These are phyloP conservation scores for Holothuria scabra DNA, from an alignment of 53 echinoderm and acorn worm species.

Conservation along the genomic window DNA sequence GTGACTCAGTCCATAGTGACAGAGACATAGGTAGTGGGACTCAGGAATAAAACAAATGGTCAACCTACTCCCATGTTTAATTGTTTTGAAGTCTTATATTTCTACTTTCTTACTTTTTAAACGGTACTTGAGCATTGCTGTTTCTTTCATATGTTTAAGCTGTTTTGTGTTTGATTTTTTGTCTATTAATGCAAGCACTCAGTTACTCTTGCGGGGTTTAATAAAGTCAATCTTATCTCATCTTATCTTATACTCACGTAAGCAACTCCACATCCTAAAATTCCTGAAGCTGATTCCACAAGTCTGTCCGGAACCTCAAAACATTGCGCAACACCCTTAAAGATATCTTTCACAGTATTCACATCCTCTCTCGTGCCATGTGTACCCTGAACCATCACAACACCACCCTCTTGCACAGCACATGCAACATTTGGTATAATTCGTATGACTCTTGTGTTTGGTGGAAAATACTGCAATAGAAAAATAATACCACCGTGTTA, in stretches of 20 bases:
- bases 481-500: neutral
- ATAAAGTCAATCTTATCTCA: too few species aligned
- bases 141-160: too few species aligned
- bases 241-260: constrained; percentile 77
- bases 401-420: constrained; percentile 69
- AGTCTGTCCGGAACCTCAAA: constrained; percentile 71
- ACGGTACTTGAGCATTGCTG: too few species aligned
- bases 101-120: too few species aligned
- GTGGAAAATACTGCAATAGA: constrained; percentile 58
- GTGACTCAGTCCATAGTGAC: too few species aligned
- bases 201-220: too few species aligned
- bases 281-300: constrained; percentile 60
- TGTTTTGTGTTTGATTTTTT: too few species aligned
- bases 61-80: too few species aligned
- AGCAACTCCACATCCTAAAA: constrained; percentile 79
- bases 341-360: constrained; percentile 49
- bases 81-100: too few species aligned
- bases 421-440: constrained; percentile 84
- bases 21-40: too few species aligned
- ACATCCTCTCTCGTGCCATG: constrained; percentile 56
- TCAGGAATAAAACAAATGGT: too few species aligned
- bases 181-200: too few species aligned
- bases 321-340: constrained; percentile 62
- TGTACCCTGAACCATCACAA: constrained; percentile 52
- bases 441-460: constrained; percentile 52